Base-by-base conservation (phyloP, 2,113 vertebrate species). In the Periophthalmodon schlosseri region DNA sequence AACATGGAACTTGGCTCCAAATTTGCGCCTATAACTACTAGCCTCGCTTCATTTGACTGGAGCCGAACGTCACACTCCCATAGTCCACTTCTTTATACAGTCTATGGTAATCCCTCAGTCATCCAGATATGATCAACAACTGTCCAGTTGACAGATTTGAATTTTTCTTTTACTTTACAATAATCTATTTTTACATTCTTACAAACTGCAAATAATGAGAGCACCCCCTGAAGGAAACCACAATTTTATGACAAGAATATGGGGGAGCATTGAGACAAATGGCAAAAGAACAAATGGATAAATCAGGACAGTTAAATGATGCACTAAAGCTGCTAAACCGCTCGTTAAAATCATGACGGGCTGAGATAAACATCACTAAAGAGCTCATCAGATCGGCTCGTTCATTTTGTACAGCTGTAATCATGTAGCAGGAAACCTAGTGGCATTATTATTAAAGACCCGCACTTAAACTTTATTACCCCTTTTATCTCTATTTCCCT, bases 381-480 rank as follows among this genome's bases (percentile, higher is more conserved):
- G 23, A 58, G 10, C 60, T 16, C 28, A 34, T 34, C 23, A 33
- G 28, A 15, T 13, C 3, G 15, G 23, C 61, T 28, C 61, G 10
- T 64, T 36, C 15, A 36, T 64, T 36, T 36, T 2, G 11, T 61
- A 20, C 61, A 64, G 36, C 28, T 58, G 33, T 57, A 60, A 23
- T 28, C 5, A 13, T 60, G 13, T n/a, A 21, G 54, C 9, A 15
- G 58, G 13, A 28, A 58, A 60, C 0, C 58, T 24, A 61, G 3
- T 16, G 58, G 23, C 28, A 61, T 14, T 24, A 33, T 33, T 61
- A 61, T 28, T 61, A 44, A 70, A 44, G 13, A 21, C 69, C 56
- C 46, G 56, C 2, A 20, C 49, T 61, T 44, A 71, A 75, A 60
- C 33, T 39, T 65, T 65, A 65, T 65, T 18, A 39, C 63, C 63